Conservation (phyloP, 1,140 invertebrate species). For the Leptopilina boulardi region DNA sequence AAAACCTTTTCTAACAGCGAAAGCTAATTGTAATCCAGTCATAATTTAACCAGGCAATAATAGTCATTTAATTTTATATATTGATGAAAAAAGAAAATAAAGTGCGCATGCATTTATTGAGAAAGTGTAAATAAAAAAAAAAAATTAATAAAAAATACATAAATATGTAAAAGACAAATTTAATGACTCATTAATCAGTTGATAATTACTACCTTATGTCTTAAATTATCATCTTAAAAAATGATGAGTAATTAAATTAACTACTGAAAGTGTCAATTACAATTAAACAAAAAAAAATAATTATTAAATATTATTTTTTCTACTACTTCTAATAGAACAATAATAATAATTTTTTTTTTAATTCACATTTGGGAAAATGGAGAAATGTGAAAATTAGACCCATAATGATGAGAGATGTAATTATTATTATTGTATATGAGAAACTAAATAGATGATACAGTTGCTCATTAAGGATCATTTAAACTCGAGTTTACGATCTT, state of each 20-base stretch:
- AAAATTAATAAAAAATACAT: no score
- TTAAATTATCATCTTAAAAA: no score
- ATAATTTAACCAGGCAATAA: background rate
- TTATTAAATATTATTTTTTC: no score
- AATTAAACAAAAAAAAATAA: no score
- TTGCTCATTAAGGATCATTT: conserved; percentile 23
- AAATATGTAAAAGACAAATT: no score
- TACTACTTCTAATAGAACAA: no score
- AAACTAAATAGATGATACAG: background rate
- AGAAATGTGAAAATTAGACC: background rate
- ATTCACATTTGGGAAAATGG: background rate
- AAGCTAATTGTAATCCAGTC: conserved; percentile 18
- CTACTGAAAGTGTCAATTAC: no score
- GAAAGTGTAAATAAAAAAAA: background rate
- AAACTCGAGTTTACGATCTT: conserved; percentile 21
- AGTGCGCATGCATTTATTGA: background rate
- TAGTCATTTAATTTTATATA: background rate
- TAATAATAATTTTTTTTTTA: no score
- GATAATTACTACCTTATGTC: no score
- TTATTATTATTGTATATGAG: conserved; percentile 11
- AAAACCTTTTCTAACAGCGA: conserved; percentile 18
- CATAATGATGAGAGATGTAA: background rate
- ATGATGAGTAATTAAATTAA: no score
- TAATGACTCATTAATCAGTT: no score
- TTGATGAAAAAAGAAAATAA: conserved; percentile 1